Base-by-base conservation (phyloP, 2,888 invertebrate species). In the Machimus atricapillus region DNA sequence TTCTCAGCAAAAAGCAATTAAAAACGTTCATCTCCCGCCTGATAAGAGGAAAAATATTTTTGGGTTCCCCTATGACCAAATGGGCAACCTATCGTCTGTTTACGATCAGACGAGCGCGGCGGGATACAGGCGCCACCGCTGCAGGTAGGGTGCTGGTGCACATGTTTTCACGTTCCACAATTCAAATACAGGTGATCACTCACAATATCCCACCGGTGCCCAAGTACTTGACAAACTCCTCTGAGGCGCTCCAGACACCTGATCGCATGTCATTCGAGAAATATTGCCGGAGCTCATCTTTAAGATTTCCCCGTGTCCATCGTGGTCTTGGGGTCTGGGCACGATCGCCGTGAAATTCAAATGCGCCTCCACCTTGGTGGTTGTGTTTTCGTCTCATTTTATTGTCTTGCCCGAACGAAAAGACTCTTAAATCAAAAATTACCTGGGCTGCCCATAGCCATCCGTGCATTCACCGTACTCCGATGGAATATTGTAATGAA, bases 111-210 rank as follows among this genome's bases (percentile, higher is more conserved):
- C 92, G 91, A 90, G 90, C 92, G 90, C 92, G 91, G 90, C 92
- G 92, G 92, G 92, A 91, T 91, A 90, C 90, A 92, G 92, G 92
- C 92, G 92, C 92, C 92, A 92, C 91, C n/a, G 40, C 34, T 79
- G 58, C 86, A 86, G 86, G 86, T 79, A 78, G 86, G 79, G 78
- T 79, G 86, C 86, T 79, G 79, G 78, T 79, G 86, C 86, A 86
- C 86, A 86, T 79, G 86, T 86, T 86, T 86, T 86, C 86, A 86
- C 77, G 86, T 86, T 77, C 77, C 31, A 77, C 73, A 58, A 58
- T 37, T 77, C 86, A 85, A 76, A 52, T 56, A 86, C 86, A 86
- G 86, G 86, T 86, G 86, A 86, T 86, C 74, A 74, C 56, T 86
- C 86, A 86, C 77, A 77, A 31, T 27, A 85, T 76, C 23, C 58